phyloP scores from a whole-genome alignment of 2,797 vertebrate species.

The Semotilus atromaculatus region DNA sequence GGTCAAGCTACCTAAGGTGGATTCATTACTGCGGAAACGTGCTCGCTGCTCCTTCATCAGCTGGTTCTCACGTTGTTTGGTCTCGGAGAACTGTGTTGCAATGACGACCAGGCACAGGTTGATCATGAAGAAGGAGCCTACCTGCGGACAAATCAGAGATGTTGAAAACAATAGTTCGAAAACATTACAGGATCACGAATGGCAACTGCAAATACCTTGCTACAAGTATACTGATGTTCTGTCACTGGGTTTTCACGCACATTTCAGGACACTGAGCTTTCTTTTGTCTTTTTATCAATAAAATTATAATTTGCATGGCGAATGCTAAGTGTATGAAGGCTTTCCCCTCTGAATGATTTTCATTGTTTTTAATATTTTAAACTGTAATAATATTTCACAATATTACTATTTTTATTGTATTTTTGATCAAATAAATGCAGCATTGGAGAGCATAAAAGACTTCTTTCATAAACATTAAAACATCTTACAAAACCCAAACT shows the following conservation, averaged over 20 bases:
- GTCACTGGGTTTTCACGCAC: neutral
- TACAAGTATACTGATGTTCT: neutral
- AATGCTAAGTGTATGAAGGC: neutral
- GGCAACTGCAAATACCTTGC: neutral
- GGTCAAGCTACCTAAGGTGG: slow-evolving; percentile 93
- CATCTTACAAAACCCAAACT: neutral
- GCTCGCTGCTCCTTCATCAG: slow-evolving; percentile 97
- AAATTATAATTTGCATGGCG: neutral
- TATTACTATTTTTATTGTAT: neutral
- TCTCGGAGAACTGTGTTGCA: slow-evolving; percentile 97
- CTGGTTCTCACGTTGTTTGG: slow-evolving; percentile 96
- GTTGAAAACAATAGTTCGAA: slow-evolving; percentile 4
- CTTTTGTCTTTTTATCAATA: neutral
- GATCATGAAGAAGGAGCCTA: slow-evolving; percentile 99
- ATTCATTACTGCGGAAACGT: slow-evolving; percentile 89
- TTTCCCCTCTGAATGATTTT: neutral
- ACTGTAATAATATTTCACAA: neutral
- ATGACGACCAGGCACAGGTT: slow-evolving; percentile 99
- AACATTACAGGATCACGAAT: neutral
- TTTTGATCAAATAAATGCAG: neutral
- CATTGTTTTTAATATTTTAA: neutral
- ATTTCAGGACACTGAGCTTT: neutral
- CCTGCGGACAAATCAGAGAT: slow-evolving; percentile 74
- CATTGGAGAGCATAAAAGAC: neutral
- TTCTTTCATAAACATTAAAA: neutral